Evolutionary conservation across 1,140 invertebrate genomes (phyloP).

Genomic region (Scylla paramamosain): DNA sequence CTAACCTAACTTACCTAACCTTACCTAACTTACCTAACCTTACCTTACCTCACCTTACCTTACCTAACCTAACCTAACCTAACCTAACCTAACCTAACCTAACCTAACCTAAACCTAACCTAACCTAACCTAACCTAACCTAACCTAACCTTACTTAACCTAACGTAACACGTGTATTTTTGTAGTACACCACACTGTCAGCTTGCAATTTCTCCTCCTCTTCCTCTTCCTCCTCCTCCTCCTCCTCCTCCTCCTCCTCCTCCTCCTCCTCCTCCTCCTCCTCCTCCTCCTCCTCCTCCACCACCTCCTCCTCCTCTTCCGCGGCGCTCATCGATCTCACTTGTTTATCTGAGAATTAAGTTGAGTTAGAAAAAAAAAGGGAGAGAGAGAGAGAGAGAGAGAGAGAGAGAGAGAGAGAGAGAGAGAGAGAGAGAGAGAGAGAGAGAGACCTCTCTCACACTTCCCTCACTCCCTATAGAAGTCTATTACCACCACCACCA

Average conservation of each 20-base stretch:
- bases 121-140: slow-evolving; percentile 4
- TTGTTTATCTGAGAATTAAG: not conserved
- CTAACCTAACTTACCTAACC: not conserved
- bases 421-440: not conserved
- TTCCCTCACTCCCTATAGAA: too few relatives aligned
- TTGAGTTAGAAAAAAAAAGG: not conserved
- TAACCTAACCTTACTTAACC: not conserved
- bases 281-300: too few relatives aligned
- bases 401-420: not conserved
- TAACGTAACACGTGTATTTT: not conserved
- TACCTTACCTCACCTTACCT: not conserved
- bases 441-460: too few relatives aligned
- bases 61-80: too few relatives aligned
- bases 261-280: too few relatives aligned
- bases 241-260: too few relatives aligned
- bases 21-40: not conserved
- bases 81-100: not conserved
- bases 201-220: not conserved
- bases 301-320: too few relatives aligned
- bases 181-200: not conserved
- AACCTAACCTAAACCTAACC: too few relatives aligned
- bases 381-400: not conserved
- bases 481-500: too few relatives aligned
- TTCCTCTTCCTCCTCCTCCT: too few relatives aligned
- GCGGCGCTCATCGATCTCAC: not conserved